A percentile compares a stretch with the other conserved stretches of the same genome.
phyloP scores from a whole-genome alignment of 2,888 invertebrate genomes.

The Atrina japonica region DNA sequence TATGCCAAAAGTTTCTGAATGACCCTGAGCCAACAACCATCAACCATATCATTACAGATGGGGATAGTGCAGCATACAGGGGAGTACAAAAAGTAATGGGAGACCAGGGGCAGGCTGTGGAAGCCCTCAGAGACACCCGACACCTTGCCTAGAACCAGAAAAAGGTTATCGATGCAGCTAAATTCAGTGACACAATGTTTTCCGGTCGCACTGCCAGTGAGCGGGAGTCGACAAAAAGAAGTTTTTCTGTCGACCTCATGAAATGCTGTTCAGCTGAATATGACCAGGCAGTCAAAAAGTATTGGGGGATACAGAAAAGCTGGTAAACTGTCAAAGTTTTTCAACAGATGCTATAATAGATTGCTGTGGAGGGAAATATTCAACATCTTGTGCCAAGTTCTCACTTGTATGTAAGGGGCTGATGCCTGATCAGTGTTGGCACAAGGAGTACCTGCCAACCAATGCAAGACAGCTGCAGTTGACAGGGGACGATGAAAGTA shows the following conservation, averaged over 20 bases:
- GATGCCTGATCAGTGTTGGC: not conserved
- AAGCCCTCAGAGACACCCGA: not conserved
- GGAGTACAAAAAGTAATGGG: not conserved
- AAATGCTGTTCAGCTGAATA: constrained; percentile 26
- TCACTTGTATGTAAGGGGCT: constrained; percentile 10
- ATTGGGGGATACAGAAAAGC: constrained; percentile 9
- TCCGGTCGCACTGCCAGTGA: not conserved
- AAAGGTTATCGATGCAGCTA: not conserved
- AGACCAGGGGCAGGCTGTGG: not conserved
- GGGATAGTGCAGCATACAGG: constrained; percentile 1
- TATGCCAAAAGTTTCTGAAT: not conserved
- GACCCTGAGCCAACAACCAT: constrained; percentile 7
- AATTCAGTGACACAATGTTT: not conserved
- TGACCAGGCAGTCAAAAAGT: constrained; percentile 7
- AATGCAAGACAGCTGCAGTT: not conserved
- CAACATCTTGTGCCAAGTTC: not conserved
- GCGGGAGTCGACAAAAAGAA: not conserved
- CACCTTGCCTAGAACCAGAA: not conserved
- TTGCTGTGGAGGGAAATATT: constrained; percentile 19
- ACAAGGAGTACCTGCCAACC: constrained; percentile 10
- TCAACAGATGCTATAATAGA: constrained; percentile 8
- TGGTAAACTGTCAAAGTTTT: constrained; percentile 1
- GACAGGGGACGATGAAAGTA: constrained; percentile 11
- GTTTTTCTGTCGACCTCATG: constrained; percentile 15
- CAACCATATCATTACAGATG: constrained; percentile 5